Evolutionary conservation across 1,140 invertebrate species (phyloP).

Genomic region (Mizuhopecten yessoensis): DNA sequence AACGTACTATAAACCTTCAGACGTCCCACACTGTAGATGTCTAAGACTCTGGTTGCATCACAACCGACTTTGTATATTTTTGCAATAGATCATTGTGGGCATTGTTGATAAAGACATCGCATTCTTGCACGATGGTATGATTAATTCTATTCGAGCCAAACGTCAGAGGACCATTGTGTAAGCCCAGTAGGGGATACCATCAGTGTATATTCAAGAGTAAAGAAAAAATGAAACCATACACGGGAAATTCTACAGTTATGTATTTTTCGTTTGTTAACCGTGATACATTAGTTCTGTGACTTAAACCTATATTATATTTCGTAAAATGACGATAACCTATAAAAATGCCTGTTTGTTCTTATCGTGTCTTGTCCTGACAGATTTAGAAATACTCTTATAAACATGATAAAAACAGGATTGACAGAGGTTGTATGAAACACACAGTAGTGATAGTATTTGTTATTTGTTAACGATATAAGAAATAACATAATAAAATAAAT

Average conservation of each 20-base stretch:
- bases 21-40: neutral
- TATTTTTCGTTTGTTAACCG: slow-evolving; percentile 1
- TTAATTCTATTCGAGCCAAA: neutral
- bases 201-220: slow-evolving; percentile 5
- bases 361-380: neutral
- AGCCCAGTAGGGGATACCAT: neutral
- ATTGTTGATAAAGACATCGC: slow-evolving; percentile 18
- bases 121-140: neutral
- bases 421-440: no score
- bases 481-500: no score
- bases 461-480: no score
- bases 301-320: neutral
- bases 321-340: neutral
- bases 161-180: neutral
- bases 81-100: neutral
- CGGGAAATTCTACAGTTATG: neutral
- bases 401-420: no score
- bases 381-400: neutral
- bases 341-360: neutral
- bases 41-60: neutral
- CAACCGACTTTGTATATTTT: slow-evolving; percentile 37
- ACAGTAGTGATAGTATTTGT: no score
- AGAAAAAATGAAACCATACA: neutral
- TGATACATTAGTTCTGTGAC: neutral
- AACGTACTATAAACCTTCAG: no score